Evolutionary conservation across 2,113 vertebrate species (phyloP).

Genomic region (Lasiurus borealis): DNA sequence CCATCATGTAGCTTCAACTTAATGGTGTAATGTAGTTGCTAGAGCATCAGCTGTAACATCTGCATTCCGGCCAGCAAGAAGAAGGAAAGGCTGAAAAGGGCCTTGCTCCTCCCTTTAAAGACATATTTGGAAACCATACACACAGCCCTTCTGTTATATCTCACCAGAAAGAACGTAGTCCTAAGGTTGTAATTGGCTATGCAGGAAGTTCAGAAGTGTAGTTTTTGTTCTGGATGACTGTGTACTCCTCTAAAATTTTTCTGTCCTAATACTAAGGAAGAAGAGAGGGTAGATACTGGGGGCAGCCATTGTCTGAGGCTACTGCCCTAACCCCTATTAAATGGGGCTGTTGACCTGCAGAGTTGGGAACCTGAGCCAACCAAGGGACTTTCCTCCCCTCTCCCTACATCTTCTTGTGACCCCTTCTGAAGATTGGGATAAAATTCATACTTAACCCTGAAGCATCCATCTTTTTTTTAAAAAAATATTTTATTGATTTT

Average conservation of each 20-base stretch:
- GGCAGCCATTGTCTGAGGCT: background rate
- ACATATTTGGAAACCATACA: background rate
- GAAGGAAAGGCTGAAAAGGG: background rate
- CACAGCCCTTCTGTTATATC: background rate
- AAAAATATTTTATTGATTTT: too few species aligned
- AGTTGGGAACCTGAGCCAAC: background rate
- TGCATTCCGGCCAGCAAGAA: too few species aligned
- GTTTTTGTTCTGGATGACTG: background rate
- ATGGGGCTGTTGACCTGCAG: background rate
- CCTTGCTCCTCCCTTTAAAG: background rate
- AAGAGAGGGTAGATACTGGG: background rate
- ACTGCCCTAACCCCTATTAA: background rate
- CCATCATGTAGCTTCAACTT: background rate
- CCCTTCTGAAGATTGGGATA: background rate
- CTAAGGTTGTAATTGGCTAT: background rate
- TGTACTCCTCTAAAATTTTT: background rate
- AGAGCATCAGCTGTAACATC: background rate
- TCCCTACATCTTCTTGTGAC: background rate
- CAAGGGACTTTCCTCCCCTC: background rate
- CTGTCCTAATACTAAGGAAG: background rate
- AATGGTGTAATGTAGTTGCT: background rate
- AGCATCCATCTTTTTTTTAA: too few species aligned
- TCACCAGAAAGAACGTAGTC: background rate
- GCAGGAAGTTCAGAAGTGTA: background rate
- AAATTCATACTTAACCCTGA: too few species aligned